Conservation (phyloP, 2,888 invertebrate genomes). For the Teinopalpus imperialis region DNA sequence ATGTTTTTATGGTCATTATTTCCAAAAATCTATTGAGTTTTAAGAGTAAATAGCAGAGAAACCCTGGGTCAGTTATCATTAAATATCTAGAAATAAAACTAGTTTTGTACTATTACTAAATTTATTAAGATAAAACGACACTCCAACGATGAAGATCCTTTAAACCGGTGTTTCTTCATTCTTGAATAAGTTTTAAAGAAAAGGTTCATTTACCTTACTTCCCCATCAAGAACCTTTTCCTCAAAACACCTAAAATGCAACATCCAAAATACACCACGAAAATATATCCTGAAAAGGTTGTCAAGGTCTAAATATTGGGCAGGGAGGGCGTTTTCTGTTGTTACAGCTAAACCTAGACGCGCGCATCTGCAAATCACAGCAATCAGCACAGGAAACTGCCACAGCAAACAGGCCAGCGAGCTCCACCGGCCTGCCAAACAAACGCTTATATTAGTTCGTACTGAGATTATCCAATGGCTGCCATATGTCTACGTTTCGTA, state of each 20-base stretch:
- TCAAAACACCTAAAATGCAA: slow-evolving; percentile 22
- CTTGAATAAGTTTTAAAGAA: slow-evolving; percentile 31
- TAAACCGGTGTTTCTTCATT: slow-evolving; percentile 17
- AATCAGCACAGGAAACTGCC: slow-evolving; percentile 78
- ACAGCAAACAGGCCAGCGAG: slow-evolving; percentile 80
- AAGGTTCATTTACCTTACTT: slow-evolving; percentile 17
- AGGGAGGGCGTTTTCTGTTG: slow-evolving; percentile 50
- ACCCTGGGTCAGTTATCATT: too few relatives aligned
- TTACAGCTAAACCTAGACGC: slow-evolving; percentile 64
- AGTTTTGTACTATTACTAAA: slow-evolving; percentile 6
- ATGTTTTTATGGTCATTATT: too few relatives aligned
- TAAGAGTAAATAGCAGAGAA: too few relatives aligned
- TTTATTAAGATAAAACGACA: slow-evolving; percentile 22
- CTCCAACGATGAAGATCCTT: slow-evolving; percentile 11
- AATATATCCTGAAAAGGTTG: slow-evolving; percentile 31
- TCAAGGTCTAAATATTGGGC: slow-evolving; percentile 40
- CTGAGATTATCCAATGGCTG: slow-evolving; percentile 31
- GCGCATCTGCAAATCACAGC: slow-evolving; percentile 75
- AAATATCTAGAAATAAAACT: too few relatives aligned
- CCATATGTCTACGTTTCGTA: slow-evolving; percentile 1
- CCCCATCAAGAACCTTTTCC: slow-evolving; percentile 15
- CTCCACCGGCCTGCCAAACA: slow-evolving; percentile 82
- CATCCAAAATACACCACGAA: slow-evolving; percentile 7
- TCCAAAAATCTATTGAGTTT: too few relatives aligned
- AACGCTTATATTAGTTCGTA: slow-evolving; percentile 66